Conservation (phyloP, 2,797 vertebrate species). For the Melanotaenia parkinsoni region DNA sequence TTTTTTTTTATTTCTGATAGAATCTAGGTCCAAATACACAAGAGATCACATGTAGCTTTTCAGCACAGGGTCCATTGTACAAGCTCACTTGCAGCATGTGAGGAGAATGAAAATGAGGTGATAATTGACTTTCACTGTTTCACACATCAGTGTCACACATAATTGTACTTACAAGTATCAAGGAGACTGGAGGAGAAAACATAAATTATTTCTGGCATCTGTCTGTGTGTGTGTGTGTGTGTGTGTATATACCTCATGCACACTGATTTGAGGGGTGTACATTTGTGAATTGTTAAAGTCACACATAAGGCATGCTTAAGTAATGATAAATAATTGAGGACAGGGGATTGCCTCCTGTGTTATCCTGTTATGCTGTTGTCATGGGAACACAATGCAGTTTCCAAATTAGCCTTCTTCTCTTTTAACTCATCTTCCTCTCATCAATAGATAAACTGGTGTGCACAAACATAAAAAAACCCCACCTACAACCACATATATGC, state of each 20-base stretch:
- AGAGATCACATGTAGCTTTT: not conserved
- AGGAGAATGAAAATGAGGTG: slow-evolving; percentile 66
- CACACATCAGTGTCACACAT: slow-evolving; percentile 58
- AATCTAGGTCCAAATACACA: slow-evolving; percentile 20
- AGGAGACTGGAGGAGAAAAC: slow-evolving; percentile 15
- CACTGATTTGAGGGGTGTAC: not conserved
- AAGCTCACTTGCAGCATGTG: slow-evolving; percentile 36
- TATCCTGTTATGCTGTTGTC: slow-evolving; percentile 65
- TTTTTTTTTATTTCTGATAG: not conserved
- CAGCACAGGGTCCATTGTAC: slow-evolving; percentile 12
- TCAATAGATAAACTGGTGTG: slow-evolving; percentile 16
- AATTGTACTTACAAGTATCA: slow-evolving; percentile 39
- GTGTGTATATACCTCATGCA: not conserved
- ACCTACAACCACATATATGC: not conserved
- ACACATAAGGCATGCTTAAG: slow-evolving; percentile 9
- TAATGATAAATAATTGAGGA: slow-evolving; percentile 48
- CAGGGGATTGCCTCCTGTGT: slow-evolving; percentile 46
- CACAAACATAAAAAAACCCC: not conserved
- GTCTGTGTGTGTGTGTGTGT: not conserved
- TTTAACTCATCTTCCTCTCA: slow-evolving; percentile 23
- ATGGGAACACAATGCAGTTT: slow-evolving; percentile 74
- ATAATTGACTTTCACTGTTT: slow-evolving; percentile 69
- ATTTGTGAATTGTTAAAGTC: slow-evolving; percentile 19
- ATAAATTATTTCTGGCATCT: slow-evolving; percentile 6
- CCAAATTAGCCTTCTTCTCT: slow-evolving; percentile 41